A percentile compares a stretch with the other conserved stretches of the same genome.
These are phyloP conservation scores for Prolemur simus DNA, from an alignment of 2,113 vertebrate species.

Conservation along the genomic window DNA sequence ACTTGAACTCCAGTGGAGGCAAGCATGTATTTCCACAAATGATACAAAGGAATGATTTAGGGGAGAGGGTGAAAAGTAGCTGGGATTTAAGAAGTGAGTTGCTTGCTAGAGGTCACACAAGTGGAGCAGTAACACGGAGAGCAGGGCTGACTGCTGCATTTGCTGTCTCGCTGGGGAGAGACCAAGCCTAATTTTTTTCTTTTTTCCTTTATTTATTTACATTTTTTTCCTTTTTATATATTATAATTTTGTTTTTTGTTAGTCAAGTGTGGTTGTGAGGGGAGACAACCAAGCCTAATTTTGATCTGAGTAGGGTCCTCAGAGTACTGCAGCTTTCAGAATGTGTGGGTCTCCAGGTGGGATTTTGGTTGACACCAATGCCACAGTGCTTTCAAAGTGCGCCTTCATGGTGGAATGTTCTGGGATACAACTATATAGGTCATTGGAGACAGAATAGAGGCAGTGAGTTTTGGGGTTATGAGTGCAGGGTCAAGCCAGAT, in stretches of 20 bases:
- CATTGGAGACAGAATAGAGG: not conserved
- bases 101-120: not conserved
- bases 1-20: not conserved
- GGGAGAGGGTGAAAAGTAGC: not conserved
- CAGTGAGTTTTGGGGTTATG: not conserved
- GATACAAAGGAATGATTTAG: not conserved
- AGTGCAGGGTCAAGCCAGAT: not conserved
- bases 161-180: too few relatives aligned
- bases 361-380: not conserved
- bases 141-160: not conserved
- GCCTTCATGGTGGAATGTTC: not conserved
- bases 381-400: not conserved
- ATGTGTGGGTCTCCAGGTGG: not conserved
- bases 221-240: too few relatives aligned
- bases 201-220: too few relatives aligned
- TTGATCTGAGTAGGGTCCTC: not conserved
- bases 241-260: too few relatives aligned
- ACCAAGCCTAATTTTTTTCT: accelerated
- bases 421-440: not conserved
- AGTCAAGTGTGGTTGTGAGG: too few relatives aligned
- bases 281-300: accelerated
- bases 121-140: accelerated
- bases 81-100: not conserved
- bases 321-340: not conserved
- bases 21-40: not conserved